Percentiles rank a stretch among this genome's conserved stretches.
phyloP scores from a whole-genome alignment of 2,113 vertebrate species.

The Noctilio leporinus region DNA sequence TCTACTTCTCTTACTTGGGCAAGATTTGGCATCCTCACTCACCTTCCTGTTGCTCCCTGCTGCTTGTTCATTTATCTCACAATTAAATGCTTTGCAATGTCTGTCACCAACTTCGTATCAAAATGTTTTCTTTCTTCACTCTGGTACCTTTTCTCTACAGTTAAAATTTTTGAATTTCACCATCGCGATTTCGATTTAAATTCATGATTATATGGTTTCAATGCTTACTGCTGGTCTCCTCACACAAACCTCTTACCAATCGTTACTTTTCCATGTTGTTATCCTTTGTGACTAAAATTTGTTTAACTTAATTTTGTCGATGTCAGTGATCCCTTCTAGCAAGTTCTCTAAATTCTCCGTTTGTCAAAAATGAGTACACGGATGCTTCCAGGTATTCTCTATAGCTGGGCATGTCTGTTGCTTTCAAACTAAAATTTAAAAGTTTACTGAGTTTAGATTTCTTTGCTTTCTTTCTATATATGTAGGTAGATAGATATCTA shows the following conservation, averaged over 20 bases:
- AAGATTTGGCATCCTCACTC: background rate
- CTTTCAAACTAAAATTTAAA: background rate
- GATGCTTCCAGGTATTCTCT: background rate
- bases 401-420: background rate
- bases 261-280: background rate
- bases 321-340: background rate
- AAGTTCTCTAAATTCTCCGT: background rate
- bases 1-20: background rate
- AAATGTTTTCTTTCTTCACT: background rate
- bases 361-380: background rate
- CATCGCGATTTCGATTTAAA: background rate
- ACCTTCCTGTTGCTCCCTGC: background rate
- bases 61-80: background rate
- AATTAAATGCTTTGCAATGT: background rate
- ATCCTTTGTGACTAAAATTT: background rate
- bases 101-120: background rate
- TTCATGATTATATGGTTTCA: background rate
- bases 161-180: background rate
- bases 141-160: background rate
- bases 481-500: background rate
- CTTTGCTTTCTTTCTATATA: background rate
- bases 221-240: background rate
- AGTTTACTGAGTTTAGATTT: background rate
- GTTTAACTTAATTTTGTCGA: background rate
- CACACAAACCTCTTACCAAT: background rate